Evolutionary conservation across 2,113 vertebrate genomes (phyloP), one percentile per base, ranked within the genome.

Genomic region (Atlantisia rogersi): DNA sequence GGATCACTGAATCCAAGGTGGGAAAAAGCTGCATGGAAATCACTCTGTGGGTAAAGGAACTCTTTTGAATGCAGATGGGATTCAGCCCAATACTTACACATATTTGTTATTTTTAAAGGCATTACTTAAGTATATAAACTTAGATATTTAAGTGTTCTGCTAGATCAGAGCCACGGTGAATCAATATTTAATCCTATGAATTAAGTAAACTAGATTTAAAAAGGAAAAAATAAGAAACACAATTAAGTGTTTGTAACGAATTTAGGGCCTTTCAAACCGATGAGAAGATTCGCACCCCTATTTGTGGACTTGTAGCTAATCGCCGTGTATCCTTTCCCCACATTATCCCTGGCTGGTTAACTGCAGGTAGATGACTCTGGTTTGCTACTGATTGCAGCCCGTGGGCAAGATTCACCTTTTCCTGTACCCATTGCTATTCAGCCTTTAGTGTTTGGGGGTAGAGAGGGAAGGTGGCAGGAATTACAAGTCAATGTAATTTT

Each of bases 321-420:
- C 0, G 7, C 9, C 0, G 9, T 44, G 28, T 31, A 20, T 14
- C 5, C 2, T 28, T 69, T 35, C 26, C 53, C 29, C 35, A 4
- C 12, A 19, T 32, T 24, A 62, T 20, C 32, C 44, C 35, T 65
- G 59, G 11, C 59, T 83, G 25, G 11, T 69, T 35, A 94, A 42
- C 26, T 44, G 48, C 56, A 76, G 58, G 53, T 48, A 58, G 16
- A 44, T 15, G 7, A 82, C 37, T 29, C 53, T 50, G 24, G 10
- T 71, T 68, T 82, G 58, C 40, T 50, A 32, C 58, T 0, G 0
- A 39, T 0, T 40, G 53, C 42, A 76, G 63, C 9, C 24, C 48
- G 10, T 11, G 24, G 29, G 29, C 20, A 15, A 74, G 29, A 39
- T 56, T 46, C 31, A 63, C n/a, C 2, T 67, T 29, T 67, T 39